These are phyloP conservation scores for Falco naumanni DNA, from an alignment of 2,797 vertebrate genomes.

Conservation along the genomic window DNA sequence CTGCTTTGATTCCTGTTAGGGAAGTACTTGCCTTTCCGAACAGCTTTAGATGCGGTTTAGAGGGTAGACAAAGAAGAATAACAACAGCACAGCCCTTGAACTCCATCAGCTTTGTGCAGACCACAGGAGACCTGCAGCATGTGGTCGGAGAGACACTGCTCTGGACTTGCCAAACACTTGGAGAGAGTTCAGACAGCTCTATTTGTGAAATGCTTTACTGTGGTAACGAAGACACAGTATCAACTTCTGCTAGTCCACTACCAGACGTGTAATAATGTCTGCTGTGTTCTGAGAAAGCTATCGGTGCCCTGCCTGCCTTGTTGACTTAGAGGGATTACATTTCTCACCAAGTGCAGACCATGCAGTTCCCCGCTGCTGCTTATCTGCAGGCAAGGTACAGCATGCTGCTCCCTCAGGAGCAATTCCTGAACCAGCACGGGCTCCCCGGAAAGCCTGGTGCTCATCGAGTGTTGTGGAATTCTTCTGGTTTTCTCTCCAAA, in stretches of 20 bases:
- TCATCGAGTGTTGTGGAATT: not conserved
- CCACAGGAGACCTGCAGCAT: not conserved
- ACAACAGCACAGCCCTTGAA: not conserved
- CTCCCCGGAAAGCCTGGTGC: slow-evolving; percentile 4
- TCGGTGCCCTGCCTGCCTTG: slow-evolving; percentile 1
- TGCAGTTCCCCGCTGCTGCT: slow-evolving; percentile 2
- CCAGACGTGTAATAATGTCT: slow-evolving; percentile 12
- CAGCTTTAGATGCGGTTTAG: not conserved
- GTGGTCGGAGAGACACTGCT: not conserved
- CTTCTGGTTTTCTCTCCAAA: not conserved
- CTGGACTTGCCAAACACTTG: not conserved
- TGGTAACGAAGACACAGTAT: not conserved
- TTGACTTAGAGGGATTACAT: slow-evolving; percentile 41
- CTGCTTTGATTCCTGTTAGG: not conserved
- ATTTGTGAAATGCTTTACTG: slow-evolving; percentile 15
- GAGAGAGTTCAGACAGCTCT: not conserved
- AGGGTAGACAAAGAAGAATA: not conserved
- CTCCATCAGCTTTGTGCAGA: not conserved
- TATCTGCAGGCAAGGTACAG: slow-evolving; percentile 35
- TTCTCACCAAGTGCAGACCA: not conserved
- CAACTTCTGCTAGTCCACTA: not conserved
- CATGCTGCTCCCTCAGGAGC: not conserved
- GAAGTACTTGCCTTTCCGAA: not conserved
- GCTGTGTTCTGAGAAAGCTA: slow-evolving; percentile 31
- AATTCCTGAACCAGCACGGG: not conserved